Evolutionary conservation across 1,140 invertebrate genomes (phyloP).

Genomic region (Proales similis): DNA sequence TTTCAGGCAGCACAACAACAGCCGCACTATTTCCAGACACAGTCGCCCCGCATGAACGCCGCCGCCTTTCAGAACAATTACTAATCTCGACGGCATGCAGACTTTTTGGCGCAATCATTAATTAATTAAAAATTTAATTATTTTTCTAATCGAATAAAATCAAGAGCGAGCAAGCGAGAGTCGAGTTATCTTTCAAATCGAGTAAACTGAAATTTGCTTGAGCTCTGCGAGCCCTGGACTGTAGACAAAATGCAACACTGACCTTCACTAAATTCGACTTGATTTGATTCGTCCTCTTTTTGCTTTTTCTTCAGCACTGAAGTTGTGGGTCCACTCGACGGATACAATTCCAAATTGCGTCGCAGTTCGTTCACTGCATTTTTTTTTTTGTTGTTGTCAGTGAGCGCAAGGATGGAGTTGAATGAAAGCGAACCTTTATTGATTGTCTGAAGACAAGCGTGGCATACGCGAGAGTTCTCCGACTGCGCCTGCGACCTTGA

Average conservation of each 20-base stretch:
- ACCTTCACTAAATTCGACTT: not conserved
- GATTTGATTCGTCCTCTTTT: not conserved
- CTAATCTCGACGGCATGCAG: too few species aligned
- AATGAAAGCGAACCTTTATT: conserved; percentile 39
- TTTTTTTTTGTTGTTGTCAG: not conserved
- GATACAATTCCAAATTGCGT: not conserved
- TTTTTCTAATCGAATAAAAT: too few species aligned
- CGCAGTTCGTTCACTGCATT: conserved; percentile 1
- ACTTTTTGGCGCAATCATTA: too few species aligned
- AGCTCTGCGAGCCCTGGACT: too few species aligned
- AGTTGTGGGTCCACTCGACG: not conserved
- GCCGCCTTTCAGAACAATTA: too few species aligned
- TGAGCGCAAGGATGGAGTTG: not conserved
- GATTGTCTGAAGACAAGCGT: conserved; percentile 47
- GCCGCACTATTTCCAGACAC: not conserved
- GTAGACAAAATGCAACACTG: too few species aligned
- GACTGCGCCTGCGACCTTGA: not conserved
- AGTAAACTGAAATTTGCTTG: too few species aligned
- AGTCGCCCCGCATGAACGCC: too few species aligned
- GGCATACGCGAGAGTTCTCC: conserved; percentile 60
- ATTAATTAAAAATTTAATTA: too few species aligned
- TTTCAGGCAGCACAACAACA: not conserved
- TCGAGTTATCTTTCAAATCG: too few species aligned
- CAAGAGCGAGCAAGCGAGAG: too few species aligned
- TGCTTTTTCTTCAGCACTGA: conserved; percentile 23